Percentiles rank a stretch among this genome's conserved stretches.
Evolutionary conservation across 2,113 vertebrate genomes (phyloP).

Genomic region (Casuarius casuarius): DNA sequence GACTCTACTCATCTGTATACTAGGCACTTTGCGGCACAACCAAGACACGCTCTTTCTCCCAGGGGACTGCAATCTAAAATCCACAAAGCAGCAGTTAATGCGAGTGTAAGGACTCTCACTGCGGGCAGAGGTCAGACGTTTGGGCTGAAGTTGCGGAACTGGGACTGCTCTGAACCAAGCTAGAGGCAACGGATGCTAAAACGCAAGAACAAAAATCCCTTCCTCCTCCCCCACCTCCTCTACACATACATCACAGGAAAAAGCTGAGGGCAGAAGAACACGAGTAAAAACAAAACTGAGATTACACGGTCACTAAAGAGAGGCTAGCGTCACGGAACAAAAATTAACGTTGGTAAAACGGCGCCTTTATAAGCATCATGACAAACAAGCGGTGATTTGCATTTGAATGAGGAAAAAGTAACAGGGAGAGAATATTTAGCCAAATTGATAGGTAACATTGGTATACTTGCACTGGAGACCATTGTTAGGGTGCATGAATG

Average conservation of each 20-base stretch:
- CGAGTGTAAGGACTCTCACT: background rate
- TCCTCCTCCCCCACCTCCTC: background rate
- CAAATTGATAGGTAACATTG: background rate
- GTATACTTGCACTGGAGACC: background rate
- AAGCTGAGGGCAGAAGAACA: background rate
- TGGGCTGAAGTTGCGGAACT: background rate
- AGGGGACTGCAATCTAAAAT: background rate
- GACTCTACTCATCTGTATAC: background rate
- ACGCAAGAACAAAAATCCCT: background rate
- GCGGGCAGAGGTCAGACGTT: background rate
- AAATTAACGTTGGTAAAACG: background rate
- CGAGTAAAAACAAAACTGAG: background rate
- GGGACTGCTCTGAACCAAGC: background rate
- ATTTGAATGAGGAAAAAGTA: background rate
- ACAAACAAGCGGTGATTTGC: background rate
- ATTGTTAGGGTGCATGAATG: background rate
- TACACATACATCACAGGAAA: background rate
- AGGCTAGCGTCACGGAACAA: background rate
- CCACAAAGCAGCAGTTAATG: background rate
- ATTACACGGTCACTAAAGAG: background rate
- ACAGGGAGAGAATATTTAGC: background rate
- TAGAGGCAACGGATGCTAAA: background rate
- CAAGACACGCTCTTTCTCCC: background rate
- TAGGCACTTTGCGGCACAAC: background rate
- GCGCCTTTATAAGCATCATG: background rate